Conservation (phyloP, 2,888 invertebrate species). For the Pediacus dermestoides region DNA sequence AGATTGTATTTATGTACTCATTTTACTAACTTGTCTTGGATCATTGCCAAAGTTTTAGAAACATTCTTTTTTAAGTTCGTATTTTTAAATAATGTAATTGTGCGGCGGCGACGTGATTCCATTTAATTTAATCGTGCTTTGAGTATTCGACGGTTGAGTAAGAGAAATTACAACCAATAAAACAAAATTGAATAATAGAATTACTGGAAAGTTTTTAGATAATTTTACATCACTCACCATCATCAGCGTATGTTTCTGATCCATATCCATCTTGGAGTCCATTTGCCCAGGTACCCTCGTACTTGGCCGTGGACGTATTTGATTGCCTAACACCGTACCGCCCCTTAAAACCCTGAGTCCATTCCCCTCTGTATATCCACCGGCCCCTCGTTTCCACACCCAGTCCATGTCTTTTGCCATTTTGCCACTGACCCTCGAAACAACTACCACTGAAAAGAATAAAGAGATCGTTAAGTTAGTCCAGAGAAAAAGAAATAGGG, state of each 20-base stretch:
- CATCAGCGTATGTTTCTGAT: slow-evolving; percentile 98
- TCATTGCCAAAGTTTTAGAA: too few relatives aligned
- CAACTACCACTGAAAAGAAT: slow-evolving; percentile 82
- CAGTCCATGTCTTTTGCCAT: slow-evolving; percentile 96
- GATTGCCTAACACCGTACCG: slow-evolving; percentile 97
- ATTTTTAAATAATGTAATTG: too few relatives aligned
- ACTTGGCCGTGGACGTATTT: slow-evolving; percentile 90
- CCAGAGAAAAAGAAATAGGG: background rate
- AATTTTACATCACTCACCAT: slow-evolving; percentile 90
- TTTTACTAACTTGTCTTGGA: too few relatives aligned
- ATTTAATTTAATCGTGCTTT: too few relatives aligned
- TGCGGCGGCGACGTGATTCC: too few relatives aligned
- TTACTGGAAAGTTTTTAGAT: too few relatives aligned
- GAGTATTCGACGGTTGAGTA: too few relatives aligned
- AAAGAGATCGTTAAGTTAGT: too few relatives aligned
- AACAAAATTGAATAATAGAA: too few relatives aligned
- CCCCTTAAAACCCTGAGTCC: slow-evolving; percentile 98
- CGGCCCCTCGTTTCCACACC: slow-evolving; percentile 96
- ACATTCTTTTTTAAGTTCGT: too few relatives aligned
- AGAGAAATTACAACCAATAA: too few relatives aligned
- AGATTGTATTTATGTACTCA: too few relatives aligned
- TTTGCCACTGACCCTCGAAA: slow-evolving; percentile 99
- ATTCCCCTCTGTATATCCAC: slow-evolving; percentile 97
- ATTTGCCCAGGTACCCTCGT: slow-evolving; percentile 98
- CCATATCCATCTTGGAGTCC: slow-evolving; percentile 99